Base-by-base conservation (phyloP, 1,140 invertebrate species). In the Saccostrea glomerata region DNA sequence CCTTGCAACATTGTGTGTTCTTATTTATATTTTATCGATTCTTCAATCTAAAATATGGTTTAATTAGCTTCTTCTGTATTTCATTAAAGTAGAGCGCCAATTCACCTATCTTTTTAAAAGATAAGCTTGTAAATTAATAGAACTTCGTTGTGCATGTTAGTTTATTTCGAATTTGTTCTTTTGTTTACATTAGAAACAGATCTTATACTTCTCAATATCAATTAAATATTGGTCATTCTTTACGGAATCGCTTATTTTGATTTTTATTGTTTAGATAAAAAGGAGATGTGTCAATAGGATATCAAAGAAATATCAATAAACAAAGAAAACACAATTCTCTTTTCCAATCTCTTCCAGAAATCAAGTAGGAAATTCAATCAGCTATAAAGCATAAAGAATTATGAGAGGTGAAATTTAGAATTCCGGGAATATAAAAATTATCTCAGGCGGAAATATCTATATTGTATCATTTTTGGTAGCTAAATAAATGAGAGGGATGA, bases 141-240 rank as follows among this genome's bases (percentile, higher is more conserved):
- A 1, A 36, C 30, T 0, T 36, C 30, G 30, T 36, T 2, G 30
- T 36, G n/a, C n/a, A n/a, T n/a, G n/a, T 6, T 6, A 2, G 6
- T 47, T 3, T 47, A n/a, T 66, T 15, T 36, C 70, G 70, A 77
- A 77, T 77, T 77, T 77, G 23, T 25, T 77, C 30, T 2, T 12
- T 77, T 77, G 70, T 77, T 77, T 77, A 77, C 70, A 77, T 77
- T 77, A 77, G 70, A 36, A 30, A 77, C 70, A 25, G 30, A 3
- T 6, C 58, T 47, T 9, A 6, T 47, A 47, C 9, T 47, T 47
- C 5, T 47, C 47, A 47, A 7, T 47, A 9, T 36, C 47, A 6
- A 47, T 7, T 47, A 47, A 47, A 47, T 47, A 47, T 47, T 47
- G 0, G 47, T 1, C 58, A 63, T 63, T 63, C 17, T 7, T 63